phyloP scores from a whole-genome alignment of 92 coral and sea anemone genomes.

The Montipora capitata region DNA sequence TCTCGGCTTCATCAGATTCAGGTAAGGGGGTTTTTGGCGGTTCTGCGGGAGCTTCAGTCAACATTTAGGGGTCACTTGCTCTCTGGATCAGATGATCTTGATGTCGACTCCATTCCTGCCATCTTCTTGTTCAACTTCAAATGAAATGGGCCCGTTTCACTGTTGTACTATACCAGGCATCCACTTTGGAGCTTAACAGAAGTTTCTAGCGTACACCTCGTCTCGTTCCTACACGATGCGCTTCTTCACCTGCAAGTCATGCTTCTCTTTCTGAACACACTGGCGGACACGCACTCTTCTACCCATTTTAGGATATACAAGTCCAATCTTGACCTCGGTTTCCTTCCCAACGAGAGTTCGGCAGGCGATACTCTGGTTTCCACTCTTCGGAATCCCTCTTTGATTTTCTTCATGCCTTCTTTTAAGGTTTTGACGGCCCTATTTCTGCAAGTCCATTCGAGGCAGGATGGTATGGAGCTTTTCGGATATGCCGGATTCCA shows the following conservation, averaged over 20 bases:
- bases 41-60: too few species aligned
- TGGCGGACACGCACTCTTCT: too few species aligned
- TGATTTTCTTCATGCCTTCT: too few species aligned
- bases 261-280: too few species aligned
- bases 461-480: constrained; percentile 70
- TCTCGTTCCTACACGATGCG: constrained; percentile 33
- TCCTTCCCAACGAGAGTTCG: constrained; percentile 65
- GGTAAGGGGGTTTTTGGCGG: too few species aligned
- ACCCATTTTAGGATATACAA: too few species aligned
- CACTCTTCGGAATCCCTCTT: too few species aligned
- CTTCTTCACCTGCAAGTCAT: background rate
- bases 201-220: background rate
- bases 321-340: constrained; percentile 32
- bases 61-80: background rate
- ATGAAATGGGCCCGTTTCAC: constrained; percentile 52
- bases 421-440: too few species aligned
- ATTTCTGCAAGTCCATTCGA: too few species aligned
- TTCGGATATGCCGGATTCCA: constrained; percentile 57
- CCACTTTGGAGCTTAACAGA: too few species aligned
- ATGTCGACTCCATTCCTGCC: constrained; percentile 57
- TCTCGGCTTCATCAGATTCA: too few species aligned
- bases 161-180: too few species aligned
- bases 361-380: constrained; percentile 42
- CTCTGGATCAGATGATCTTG: constrained; percentile 50
- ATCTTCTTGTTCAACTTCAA: background rate